Percentiles rank a stretch among this genome's conserved stretches.
Evolutionary conservation across 2,888 invertebrate species (phyloP).

Genomic region (Dascillus cervinus): DNA sequence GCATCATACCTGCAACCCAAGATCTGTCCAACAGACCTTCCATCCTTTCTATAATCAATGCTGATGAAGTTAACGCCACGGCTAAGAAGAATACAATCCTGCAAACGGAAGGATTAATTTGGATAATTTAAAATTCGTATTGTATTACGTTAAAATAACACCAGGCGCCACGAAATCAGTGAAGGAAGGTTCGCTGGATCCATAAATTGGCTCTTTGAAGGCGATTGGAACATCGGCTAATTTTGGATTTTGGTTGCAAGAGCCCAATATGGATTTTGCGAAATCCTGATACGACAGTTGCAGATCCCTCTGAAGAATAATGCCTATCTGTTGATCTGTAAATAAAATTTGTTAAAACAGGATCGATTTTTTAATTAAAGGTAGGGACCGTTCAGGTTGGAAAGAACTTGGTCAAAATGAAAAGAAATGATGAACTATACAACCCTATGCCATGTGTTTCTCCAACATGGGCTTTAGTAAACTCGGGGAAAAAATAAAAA

Average conservation of each 20-base stretch:
- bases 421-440: too few relatives aligned
- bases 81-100: conserved; percentile 96
- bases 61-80: conserved; percentile 87
- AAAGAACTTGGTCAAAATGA: too few relatives aligned
- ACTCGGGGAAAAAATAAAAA: too few relatives aligned
- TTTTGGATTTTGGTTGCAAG: conserved; percentile 74
- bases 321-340: conserved; percentile 83
- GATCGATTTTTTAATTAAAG: too few relatives aligned
- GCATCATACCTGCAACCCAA: conserved; percentile 71
- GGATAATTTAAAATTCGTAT: not conserved
- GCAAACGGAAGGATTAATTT: conserved; percentile 27
- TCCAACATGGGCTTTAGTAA: too few relatives aligned
- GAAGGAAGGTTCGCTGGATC: conserved; percentile 82
- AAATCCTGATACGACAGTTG: conserved; percentile 82
- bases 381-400: too few relatives aligned
- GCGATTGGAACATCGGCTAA: conserved; percentile 84
- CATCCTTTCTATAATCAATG: conserved; percentile 83
- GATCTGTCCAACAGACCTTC: conserved; percentile 88
- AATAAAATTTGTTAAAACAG: too few relatives aligned
- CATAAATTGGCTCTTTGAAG: conserved; percentile 83
- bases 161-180: conserved; percentile 96
- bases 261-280: conserved; percentile 62
- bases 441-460: too few relatives aligned
- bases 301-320: conserved; percentile 79
- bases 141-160: conserved; percentile 81